Evolutionary conservation across 1,140 invertebrate species (phyloP).

Genomic region (Heliothis virescens): DNA sequence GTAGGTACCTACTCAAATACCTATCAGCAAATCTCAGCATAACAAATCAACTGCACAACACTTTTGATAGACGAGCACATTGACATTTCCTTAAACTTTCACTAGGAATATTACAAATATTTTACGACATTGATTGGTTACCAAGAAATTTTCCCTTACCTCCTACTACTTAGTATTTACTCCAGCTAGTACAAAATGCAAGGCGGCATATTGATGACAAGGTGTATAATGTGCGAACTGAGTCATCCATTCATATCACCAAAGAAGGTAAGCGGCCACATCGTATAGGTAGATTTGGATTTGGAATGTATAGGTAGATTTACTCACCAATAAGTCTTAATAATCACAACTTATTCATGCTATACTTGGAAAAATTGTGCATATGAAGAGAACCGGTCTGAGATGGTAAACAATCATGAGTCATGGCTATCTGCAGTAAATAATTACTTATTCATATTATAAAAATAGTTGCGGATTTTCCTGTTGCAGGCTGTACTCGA

Average conservation of each 20-base stretch:
- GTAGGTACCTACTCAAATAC: not conserved
- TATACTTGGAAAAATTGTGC: constrained; percentile 73
- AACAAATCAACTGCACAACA: not conserved
- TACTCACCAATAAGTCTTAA: constrained; percentile 53
- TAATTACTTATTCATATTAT: constrained; percentile 51
- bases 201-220: constrained; percentile 33
- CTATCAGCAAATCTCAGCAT: not conserved
- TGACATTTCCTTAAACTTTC: constrained; percentile 6
- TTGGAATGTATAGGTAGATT: constrained; percentile 44
- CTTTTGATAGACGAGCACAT: not conserved
- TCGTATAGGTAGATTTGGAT: constrained; percentile 49
- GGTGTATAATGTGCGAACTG: constrained; percentile 18
- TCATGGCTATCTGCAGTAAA: constrained; percentile 59
- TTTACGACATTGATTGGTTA: not conserved
- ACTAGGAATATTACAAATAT: not conserved
- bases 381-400: constrained; percentile 69
- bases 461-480: constrained; percentile 52
- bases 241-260: constrained; percentile 53
- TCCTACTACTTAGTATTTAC: constrained; percentile 39
- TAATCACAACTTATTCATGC: constrained; percentile 64
- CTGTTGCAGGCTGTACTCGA: constrained; percentile 39
- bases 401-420: constrained; percentile 65
- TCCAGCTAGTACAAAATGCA: constrained; percentile 7
- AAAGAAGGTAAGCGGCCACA: constrained; percentile 53
- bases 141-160: constrained; percentile 15